Conservation (phyloP, 1,140 invertebrate genomes). For the Aphelenchoides besseyi region DNA sequence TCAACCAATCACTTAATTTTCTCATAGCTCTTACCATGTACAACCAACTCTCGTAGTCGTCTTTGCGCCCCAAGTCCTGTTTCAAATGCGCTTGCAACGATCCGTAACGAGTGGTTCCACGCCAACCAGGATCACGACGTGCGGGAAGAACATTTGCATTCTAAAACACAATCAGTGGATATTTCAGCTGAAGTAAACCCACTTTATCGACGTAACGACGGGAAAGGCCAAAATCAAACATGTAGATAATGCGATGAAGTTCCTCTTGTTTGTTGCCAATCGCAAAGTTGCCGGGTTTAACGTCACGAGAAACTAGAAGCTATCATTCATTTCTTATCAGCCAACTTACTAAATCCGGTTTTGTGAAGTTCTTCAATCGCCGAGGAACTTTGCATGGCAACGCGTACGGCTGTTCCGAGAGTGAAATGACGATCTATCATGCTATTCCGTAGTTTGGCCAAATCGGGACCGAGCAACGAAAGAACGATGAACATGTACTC, state of each 20-base stretch:
- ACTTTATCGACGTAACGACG: slow-evolving; percentile 32
- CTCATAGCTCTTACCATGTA: too few species aligned
- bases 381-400: slow-evolving; percentile 25
- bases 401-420: slow-evolving; percentile 24
- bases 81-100: slow-evolving; percentile 32
- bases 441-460: slow-evolving; percentile 22
- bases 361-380: slow-evolving; percentile 28
- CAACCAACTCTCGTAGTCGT: slow-evolving; percentile 27
- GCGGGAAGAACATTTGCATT: slow-evolving; percentile 27
- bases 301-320: slow-evolving; percentile 20
- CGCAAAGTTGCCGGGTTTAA: slow-evolving; percentile 33
- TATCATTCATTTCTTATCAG: too few species aligned
- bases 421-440: slow-evolving; percentile 24
- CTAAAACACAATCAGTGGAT: not conserved
- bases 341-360: slow-evolving; percentile 20
- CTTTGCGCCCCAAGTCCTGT: slow-evolving; percentile 30
- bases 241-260: slow-evolving; percentile 25
- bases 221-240: slow-evolving; percentile 35
- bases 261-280: slow-evolving; percentile 30
- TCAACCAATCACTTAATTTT: too few species aligned
- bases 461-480: slow-evolving; percentile 23
- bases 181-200: not conserved
- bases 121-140: slow-evolving; percentile 26
- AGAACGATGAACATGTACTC: slow-evolving; percentile 35
- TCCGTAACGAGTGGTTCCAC: slow-evolving; percentile 31